Conservation (phyloP, 1,140 invertebrate species). For the Magallana angulata region DNA sequence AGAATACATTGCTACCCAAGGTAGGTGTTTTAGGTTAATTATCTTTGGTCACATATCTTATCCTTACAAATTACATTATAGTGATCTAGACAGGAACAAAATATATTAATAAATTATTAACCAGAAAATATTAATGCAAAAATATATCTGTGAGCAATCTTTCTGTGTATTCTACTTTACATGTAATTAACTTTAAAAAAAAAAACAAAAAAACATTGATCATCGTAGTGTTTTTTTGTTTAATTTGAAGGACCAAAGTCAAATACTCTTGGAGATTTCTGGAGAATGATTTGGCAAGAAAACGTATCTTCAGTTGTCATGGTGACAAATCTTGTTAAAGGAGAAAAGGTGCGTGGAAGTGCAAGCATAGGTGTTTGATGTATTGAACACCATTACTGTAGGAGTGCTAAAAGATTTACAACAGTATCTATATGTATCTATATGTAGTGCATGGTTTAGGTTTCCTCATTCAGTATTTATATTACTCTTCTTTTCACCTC, state of each 20-base stretch:
- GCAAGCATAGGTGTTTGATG: neutral
- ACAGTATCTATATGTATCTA: too few relatives aligned
- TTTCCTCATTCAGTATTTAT: too few relatives aligned
- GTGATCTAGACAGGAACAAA: neutral
- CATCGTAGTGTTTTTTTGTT: neutral
- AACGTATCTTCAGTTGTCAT: constrained; percentile 61
- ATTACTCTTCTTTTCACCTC: too few relatives aligned
- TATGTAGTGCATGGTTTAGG: too few relatives aligned
- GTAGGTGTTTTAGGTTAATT: neutral
- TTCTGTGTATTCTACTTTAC: too few relatives aligned
- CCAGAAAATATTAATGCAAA: too few relatives aligned
- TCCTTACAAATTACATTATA: too few relatives aligned
- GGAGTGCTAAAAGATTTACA: too few relatives aligned
- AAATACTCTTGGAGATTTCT: constrained; percentile 62
- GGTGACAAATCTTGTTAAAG: constrained; percentile 62
- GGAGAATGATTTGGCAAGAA: constrained; percentile 66
- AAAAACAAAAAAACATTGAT: neutral
- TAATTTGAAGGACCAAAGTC: constrained; percentile 23
- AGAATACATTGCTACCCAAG: neutral
- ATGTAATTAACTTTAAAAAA: too few relatives aligned
- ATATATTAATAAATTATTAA: neutral
- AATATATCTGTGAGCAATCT: too few relatives aligned
- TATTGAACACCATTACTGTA: too few relatives aligned
- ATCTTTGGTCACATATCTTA: neutral
- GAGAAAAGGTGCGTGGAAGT: neutral